These are phyloP conservation scores for Meleagris gallopavo DNA, from an alignment of 2,113 vertebrate genomes.

Conservation along the genomic window DNA sequence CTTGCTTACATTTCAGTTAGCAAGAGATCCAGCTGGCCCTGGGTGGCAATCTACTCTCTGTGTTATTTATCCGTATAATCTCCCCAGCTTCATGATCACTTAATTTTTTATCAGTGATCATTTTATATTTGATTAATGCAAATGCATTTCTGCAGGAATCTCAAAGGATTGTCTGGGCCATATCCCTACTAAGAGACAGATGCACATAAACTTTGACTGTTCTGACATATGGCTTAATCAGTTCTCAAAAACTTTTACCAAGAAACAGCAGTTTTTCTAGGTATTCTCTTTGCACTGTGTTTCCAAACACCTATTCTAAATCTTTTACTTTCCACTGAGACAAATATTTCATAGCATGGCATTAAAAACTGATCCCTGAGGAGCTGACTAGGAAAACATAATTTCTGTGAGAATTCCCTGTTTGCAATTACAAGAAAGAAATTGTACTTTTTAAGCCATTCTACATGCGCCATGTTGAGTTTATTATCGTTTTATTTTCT, in stretches of 20 bases:
- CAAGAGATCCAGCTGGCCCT: neutral
- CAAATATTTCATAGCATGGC: neutral
- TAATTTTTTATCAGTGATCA: neutral
- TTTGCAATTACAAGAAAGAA: conserved; percentile 9
- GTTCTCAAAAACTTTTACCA: neutral
- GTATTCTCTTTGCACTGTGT: neutral
- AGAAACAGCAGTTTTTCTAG: neutral
- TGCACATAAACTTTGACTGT: neutral
- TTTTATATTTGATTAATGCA: neutral
- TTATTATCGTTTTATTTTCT: conserved; percentile 11
- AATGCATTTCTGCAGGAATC: neutral
- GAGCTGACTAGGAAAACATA: neutral
- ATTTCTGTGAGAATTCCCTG: conserved; percentile 7
- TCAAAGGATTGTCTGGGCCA: neutral
- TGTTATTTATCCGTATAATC: neutral
- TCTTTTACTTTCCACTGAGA: neutral
- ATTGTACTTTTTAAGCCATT: neutral
- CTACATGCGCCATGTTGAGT: neutral
- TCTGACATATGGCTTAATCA: neutral
- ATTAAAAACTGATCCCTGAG: conserved; percentile 10
- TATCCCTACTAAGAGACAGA: neutral
- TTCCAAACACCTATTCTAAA: neutral
- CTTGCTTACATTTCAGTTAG: neutral
- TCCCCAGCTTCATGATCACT: neutral
- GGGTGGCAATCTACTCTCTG: neutral